Evolutionary conservation across 2,888 invertebrate genomes (phyloP), one percentile per base, ranked within the genome.

Genomic region (Rhamphomyia laevipes): DNA sequence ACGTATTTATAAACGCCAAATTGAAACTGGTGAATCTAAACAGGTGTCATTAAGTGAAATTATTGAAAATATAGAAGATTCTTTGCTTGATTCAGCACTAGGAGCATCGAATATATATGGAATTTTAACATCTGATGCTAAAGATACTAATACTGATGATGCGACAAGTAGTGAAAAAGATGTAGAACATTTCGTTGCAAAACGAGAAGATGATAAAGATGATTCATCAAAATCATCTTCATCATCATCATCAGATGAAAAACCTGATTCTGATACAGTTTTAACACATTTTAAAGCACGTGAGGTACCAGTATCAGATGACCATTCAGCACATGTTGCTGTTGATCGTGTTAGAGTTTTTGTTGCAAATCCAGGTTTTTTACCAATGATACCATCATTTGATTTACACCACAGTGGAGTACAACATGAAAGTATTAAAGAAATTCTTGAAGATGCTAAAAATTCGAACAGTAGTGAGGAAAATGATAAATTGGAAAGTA

Each of bases 341-440:
- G 64, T 68, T 45, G 67, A 67, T 57, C 66, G 57, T 30, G 62
- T 69, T 10, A 52, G 55, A 31, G 54, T 59, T 0, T 59, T 53
- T 35, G 51, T 50, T 12, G 35, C 52, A 30, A 44, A 46, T 45
- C 15, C 27, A 10, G 52, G 46, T 23, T 18, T 49, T 13, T 45
- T 48, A 41, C 50, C 53, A 16, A 30, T 50, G 16, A 45, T 55
- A 44, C 49, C 52, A 18, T 41, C 52, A 10, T 45, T 53, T 18
- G 46, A 48, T 40, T 47, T 47, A 16, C 17, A 23, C 15, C 18
- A 18, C 3, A 27, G 30, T 10, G 44, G 31, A 15, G 40, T 38
- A 33, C 17, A 41, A 18, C 42, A 37, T 7, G 27, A 44, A 43
- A 38, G 30, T 15, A 43, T 27, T 40, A 30, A 35, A 35, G 35